Conservation (phyloP, 2,797 vertebrate genomes). For the Lithobates pipiens region DNA sequence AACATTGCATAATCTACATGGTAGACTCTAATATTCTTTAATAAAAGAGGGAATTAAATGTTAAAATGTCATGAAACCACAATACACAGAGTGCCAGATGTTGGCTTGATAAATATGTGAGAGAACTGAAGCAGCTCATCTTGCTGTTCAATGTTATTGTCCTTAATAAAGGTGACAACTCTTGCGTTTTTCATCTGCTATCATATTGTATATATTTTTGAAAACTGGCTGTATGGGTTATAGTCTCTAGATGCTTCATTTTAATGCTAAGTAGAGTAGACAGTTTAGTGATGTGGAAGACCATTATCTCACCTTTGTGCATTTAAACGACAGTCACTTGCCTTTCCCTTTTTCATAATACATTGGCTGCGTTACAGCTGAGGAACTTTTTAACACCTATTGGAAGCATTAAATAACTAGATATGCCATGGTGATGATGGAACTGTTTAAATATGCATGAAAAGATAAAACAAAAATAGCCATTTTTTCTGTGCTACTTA, state of each 20-base stretch:
- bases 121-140: constrained; percentile 9
- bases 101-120: constrained; percentile 21
- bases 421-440: constrained; percentile 70
- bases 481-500: constrained; percentile 36
- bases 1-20: constrained; percentile 9
- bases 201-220: constrained; percentile 77
- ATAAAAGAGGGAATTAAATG: constrained; percentile 41
- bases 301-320: constrained; percentile 90
- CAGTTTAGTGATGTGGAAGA: constrained; percentile 82
- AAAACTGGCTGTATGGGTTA: constrained; percentile 74
- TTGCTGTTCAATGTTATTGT: constrained; percentile 38
- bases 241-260: constrained; percentile 74
- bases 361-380: constrained; percentile 76
- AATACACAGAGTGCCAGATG: constrained; percentile 55
- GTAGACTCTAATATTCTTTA: constrained; percentile 38
- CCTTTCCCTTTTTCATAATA: constrained; percentile 82
- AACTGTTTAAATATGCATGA: constrained; percentile 66
- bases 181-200: constrained; percentile 74
- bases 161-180: constrained; percentile 72
- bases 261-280: constrained; percentile 82
- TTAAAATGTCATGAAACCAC: constrained; percentile 34
- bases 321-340: constrained; percentile 81
- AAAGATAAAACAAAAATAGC: constrained; percentile 62
- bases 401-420: constrained; percentile 71
- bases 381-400: constrained; percentile 84